These are phyloP conservation scores for Hypotaenidia philippensis DNA, from an alignment of 2,797 vertebrate genomes.

Conservation along the genomic window DNA sequence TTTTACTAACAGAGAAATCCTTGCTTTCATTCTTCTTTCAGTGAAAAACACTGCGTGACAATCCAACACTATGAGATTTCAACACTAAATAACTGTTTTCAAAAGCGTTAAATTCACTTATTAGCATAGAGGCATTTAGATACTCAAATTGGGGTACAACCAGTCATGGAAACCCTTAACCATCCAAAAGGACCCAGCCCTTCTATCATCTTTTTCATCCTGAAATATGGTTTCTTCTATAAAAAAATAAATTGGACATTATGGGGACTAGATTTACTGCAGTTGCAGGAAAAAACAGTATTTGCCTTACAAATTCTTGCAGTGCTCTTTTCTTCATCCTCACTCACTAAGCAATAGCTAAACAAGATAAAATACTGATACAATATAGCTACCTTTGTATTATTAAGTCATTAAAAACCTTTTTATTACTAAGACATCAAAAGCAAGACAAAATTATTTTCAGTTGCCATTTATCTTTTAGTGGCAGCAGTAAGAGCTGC, in stretches of 20 bases:
- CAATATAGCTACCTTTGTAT: background rate
- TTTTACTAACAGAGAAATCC: background rate
- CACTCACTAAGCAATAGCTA: background rate
- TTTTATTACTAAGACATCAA: background rate
- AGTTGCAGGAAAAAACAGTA: background rate
- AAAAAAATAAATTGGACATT: background rate
- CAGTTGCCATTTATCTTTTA: background rate
- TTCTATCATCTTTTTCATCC: background rate
- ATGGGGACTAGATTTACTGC: background rate
- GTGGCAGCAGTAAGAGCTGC: background rate
- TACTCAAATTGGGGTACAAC: background rate
- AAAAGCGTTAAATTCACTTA: background rate
- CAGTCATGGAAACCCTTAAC: background rate
- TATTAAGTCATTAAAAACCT: background rate
- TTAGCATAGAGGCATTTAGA: background rate
- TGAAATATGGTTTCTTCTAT: background rate
- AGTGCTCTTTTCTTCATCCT: background rate
- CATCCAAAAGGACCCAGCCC: background rate
- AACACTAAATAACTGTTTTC: background rate
- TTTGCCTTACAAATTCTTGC: background rate
- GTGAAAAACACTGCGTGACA: background rate
- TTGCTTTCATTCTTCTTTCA: background rate
- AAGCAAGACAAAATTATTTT: background rate
- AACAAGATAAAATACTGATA: background rate
- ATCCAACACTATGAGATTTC: too few species aligned